Base-by-base conservation (phyloP, 2,797 vertebrate genomes). In the Leptodactylus fallax region DNA sequence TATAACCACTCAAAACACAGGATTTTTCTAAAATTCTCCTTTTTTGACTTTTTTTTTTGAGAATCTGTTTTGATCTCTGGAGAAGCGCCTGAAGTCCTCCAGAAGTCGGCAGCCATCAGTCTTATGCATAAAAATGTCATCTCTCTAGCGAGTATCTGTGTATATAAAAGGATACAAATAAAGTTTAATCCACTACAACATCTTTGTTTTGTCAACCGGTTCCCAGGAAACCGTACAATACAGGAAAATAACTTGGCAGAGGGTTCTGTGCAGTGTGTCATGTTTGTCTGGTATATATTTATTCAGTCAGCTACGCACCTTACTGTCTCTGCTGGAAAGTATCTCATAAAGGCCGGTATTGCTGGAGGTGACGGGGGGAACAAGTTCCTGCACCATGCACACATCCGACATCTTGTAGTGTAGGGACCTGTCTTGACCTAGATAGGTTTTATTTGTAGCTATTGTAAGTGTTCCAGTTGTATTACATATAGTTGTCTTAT, bases 201-300 rank as follows among this genome's bases (percentile, higher is more conserved):
- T 56, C 16, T 27, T n/a, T n/a, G n/a, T n/a, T n/a, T n/a, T n/a
- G n/a, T n/a, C n/a, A n/a, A 71, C 71, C 51, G 17, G 65, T 83
- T 83, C 81, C 53, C 53, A 83, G 81, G 81, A 83, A 21, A 83
- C 79, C 6, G 60, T 81, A 61, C 65, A 58, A 72, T 56, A 56
- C 51, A 72, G 63, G 81, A 23, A 78, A 55, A 36, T 83, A 67
- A 69, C 63, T 69, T 83, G 81, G 81, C 81, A 55, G 81, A 2
- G 17, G 2, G 47, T 17, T 21, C 23, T 83, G n/a, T 21, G 61
- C 9, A 45, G 12, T 17, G 63, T 11, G 81, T 69, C 27, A 69
- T 83, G 81, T 83, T 83, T 83, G 51, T 83, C 56, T 56, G 67
- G 53, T 55, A 14, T 27, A 83, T 83, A 72, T 83, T 83, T 69